Evolutionary conservation across 2,888 invertebrate species (phyloP).

Genomic region (Neoitamus cyanurus): DNA sequence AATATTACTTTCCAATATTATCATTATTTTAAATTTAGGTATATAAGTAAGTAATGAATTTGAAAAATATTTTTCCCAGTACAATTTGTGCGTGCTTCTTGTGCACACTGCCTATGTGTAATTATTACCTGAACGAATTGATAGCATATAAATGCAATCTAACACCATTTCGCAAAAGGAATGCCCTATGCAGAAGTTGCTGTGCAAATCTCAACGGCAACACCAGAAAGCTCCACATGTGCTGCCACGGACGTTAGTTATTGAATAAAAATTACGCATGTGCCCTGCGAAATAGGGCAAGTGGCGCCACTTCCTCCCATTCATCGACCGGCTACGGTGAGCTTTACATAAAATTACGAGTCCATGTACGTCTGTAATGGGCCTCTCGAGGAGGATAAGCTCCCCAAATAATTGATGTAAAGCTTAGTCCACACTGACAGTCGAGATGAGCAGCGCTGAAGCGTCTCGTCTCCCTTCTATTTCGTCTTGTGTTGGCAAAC

Average conservation of each 20-base stretch:
- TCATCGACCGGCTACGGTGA: slow-evolving; percentile 32
- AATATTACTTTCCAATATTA: too few relatives aligned
- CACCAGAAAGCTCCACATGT: slow-evolving; percentile 16
- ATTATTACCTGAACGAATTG: too few relatives aligned
- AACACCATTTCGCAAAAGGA: background rate
- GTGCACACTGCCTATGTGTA: too few relatives aligned
- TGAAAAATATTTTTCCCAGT: too few relatives aligned
- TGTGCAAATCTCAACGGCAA: background rate
- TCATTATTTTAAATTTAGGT: too few relatives aligned
- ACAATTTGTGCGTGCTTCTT: too few relatives aligned
- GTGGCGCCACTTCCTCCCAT: slow-evolving; percentile 48
- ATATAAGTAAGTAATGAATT: too few relatives aligned
- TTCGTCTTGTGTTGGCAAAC: too few relatives aligned
- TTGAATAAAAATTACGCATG: slow-evolving; percentile 53
- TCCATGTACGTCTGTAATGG: background rate
- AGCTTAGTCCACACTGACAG: slow-evolving; percentile 15
- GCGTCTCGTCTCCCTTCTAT: background rate
- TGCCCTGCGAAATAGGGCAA: slow-evolving; percentile 51
- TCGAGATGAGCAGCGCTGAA: background rate
- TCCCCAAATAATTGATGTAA: slow-evolving; percentile 19
- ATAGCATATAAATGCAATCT: too few relatives aligned
- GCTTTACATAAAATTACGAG: slow-evolving; percentile 34
- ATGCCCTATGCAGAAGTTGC: background rate
- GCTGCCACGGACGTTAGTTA: slow-evolving; percentile 7
- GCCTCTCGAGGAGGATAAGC: background rate